Conservation (phyloP, 2,797 vertebrate species). For the Eurystomus glaucurus region DNA sequence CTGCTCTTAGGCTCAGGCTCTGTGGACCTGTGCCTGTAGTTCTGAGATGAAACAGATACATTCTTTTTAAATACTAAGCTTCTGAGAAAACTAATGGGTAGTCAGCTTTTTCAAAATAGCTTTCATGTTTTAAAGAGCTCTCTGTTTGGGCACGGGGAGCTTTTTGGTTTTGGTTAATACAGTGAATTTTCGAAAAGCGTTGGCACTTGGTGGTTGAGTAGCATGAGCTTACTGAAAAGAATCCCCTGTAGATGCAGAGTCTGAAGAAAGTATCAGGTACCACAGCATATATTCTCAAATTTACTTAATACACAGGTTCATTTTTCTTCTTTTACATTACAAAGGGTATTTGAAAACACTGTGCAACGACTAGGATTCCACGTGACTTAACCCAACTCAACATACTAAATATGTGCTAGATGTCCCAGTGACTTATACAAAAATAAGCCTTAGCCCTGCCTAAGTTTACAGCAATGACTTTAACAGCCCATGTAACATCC, state of each 20-base stretch:
- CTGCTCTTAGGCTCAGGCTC: not conserved
- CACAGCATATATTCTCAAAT: not conserved
- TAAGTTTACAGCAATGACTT: not conserved
- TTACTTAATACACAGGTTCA: not conserved
- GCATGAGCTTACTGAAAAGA: not conserved
- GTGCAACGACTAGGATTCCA: not conserved
- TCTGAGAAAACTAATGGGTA: not conserved
- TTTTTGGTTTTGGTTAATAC: not conserved
- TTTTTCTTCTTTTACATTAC: not conserved
- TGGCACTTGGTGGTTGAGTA: not conserved
- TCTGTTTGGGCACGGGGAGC: rapidly evolving
- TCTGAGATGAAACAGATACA: not conserved
- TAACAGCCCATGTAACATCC: not conserved
- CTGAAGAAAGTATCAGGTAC: not conserved
- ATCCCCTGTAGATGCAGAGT: not conserved
- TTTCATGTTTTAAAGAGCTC: not conserved
- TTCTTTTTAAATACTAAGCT: not conserved
- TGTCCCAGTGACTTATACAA: not conserved
- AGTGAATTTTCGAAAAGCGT: not conserved
- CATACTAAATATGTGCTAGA: not conserved
- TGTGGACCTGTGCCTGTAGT: not conserved
- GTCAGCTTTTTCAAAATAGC: not conserved
- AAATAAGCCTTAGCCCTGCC: not conserved
- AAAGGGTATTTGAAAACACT: not conserved
- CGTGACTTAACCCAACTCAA: not conserved